Evolutionary conservation across 2,113 vertebrate genomes (phyloP).

Genomic region (Mionectes macconnelli): DNA sequence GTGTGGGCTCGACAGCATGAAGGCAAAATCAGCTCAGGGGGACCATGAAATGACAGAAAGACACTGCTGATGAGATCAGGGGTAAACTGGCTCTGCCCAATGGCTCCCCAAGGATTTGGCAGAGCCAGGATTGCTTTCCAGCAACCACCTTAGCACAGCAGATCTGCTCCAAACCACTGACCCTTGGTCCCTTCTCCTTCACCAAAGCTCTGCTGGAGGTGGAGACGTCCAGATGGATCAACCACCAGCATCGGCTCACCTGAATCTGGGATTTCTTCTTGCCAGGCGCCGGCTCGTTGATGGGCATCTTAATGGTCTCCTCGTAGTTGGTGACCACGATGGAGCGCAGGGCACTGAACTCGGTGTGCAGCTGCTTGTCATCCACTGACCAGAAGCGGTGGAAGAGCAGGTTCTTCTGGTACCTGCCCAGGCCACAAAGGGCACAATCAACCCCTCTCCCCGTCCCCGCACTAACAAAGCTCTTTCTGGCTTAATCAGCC

Average conservation of each 20-base stretch:
- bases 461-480: fast-evolving
- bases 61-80: not conserved
- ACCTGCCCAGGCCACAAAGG: constrained; percentile 73
- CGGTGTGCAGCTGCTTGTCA: constrained; percentile 92
- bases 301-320: constrained; percentile 96
- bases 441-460: fast-evolving
- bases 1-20: not conserved
- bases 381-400: constrained; percentile 98
- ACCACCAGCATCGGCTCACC: not conserved
- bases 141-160: not conserved
- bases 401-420: constrained; percentile 90
- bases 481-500: not conserved
- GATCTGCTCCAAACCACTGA: not conserved
- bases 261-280: constrained; percentile 96
- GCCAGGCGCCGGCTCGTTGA: constrained; percentile 89
- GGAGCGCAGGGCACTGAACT: constrained; percentile 92
- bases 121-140: not conserved
- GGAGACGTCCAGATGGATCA: not conserved
- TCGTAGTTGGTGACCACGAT: constrained; percentile 93
- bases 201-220: fast-evolving
- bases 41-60: not conserved
- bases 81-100: not conserved
- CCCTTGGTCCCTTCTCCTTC: not conserved
- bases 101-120: not conserved
- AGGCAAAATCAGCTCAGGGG: not conserved